These are phyloP conservation scores for Pseudotriccus pelzelni DNA, from an alignment of 2,797 vertebrate species.

Conservation along the genomic window DNA sequence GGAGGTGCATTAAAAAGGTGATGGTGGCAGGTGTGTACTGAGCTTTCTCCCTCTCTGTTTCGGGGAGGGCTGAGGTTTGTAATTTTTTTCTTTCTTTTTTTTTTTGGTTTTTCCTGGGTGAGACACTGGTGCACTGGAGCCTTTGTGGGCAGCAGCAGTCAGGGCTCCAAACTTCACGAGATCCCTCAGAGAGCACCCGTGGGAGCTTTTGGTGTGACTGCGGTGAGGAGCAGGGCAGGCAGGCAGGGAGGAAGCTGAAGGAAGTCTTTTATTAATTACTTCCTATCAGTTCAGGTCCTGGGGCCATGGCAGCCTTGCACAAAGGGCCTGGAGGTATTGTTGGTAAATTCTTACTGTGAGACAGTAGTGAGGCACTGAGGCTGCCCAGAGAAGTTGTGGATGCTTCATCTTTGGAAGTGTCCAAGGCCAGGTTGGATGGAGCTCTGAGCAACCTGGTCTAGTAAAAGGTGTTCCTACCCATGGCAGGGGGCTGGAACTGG, in stretches of 20 bases:
- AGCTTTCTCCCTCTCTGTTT: not conserved
- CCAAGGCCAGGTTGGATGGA: not conserved
- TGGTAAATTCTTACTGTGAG: not conserved
- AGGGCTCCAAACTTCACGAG: not conserved
- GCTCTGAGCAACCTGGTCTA: rapidly evolving
- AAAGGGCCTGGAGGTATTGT: not conserved
- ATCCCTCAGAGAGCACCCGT: not conserved
- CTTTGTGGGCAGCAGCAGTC: not conserved
- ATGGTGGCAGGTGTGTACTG: too few relatives aligned
- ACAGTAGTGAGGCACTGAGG: not conserved
- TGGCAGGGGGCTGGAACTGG: not conserved
- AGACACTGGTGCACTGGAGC: not conserved
- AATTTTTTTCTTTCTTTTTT: rapidly evolving
- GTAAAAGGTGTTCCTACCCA: too few relatives aligned
- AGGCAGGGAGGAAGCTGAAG: not conserved
- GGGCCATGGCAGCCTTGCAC: rapidly evolving
- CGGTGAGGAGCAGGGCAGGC: not conserved
- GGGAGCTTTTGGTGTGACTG: not conserved
- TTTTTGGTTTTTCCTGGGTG: not conserved
- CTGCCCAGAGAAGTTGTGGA: not conserved
- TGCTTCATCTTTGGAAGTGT: not conserved
- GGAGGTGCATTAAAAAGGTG: not conserved
- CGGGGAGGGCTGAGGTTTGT: not conserved
- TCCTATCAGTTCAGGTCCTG: not conserved
- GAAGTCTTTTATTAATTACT: not conserved